Conservation (phyloP, 2,797 vertebrate species). For the Siniperca obscura region DNA sequence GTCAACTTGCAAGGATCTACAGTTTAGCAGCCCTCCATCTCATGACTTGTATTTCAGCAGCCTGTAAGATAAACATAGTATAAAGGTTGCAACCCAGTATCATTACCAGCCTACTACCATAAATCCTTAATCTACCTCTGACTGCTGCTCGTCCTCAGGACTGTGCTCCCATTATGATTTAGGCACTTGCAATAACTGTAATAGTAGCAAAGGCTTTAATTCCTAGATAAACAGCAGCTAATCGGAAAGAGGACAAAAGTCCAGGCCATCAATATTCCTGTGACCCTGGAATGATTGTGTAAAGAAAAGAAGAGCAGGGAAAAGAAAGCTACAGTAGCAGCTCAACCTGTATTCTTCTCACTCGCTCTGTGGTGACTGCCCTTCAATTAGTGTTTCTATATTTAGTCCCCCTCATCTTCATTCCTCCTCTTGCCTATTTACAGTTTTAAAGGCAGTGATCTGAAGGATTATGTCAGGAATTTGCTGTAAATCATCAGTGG, state of each 20-base stretch:
- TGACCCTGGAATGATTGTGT: not conserved
- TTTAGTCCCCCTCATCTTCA: conserved; percentile 23
- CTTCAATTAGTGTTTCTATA: conserved; percentile 47
- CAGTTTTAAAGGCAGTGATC: conserved; percentile 9
- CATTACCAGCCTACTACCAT: conserved; percentile 8
- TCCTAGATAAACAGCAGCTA: conserved; percentile 6
- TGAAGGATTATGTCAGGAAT: conserved; percentile 34
- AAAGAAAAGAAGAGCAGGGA: not conserved
- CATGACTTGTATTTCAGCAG: no score
- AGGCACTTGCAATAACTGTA: not conserved
- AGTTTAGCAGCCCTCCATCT: not conserved
- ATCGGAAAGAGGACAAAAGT: conserved; percentile 33
- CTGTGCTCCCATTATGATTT: not conserved
- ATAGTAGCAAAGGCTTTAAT: conserved; percentile 10
- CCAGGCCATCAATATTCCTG: not conserved
- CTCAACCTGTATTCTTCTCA: conserved; percentile 21
- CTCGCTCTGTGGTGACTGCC: conserved; percentile 23
- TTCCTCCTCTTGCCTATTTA: conserved; percentile 14
- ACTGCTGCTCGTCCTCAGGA: not conserved
- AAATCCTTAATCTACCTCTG: conserved; percentile 9
- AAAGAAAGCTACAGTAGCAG: conserved; percentile 1
- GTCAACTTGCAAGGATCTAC: not conserved
- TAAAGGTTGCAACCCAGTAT: conserved; percentile 4
- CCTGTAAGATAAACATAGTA: conserved; percentile 1
- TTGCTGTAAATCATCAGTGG: not conserved